Evolutionary conservation across 2,888 invertebrate species (phyloP), one percentile per base, ranked within the genome.

Genomic region (Hyalella azteca): DNA sequence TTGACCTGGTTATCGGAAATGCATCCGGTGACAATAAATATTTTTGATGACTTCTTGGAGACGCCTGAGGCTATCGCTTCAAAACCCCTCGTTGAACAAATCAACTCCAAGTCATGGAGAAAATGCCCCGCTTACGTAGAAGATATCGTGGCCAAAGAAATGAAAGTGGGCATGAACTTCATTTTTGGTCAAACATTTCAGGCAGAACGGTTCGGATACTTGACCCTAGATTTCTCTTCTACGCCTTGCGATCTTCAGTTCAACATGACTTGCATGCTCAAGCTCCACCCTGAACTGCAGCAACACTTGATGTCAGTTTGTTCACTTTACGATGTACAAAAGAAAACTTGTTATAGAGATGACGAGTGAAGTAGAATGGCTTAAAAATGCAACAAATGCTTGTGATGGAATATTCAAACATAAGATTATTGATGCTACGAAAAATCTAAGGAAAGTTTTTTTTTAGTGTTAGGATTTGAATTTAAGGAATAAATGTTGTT

Each of bases 241-340:
- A 66, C 66, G 9, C 49, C 7, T 4, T 11, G 40, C 13, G 49
- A 77, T 9, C 26, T 50, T 15, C 45, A 75, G 26, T 78, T 79
- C 73, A 81, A 79, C 40, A 36, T 81, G 73, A 78, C 80, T n/a
- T 82, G 80, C 36, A 45, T 82, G 15, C 54, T 82, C 11, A 77
- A 73, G 19, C 39, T 79, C 9, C 81, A 81, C 39, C 50, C 39
- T 2, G 41, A 73, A 9, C 39, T 81, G 26, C 59, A 45, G 7
- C 66, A 36, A 15, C 73, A 32, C 32, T 26, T 81, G 19, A 29
- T 78, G 40, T 59, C 78, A n/a, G 54, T 49, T 2, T 78, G 78
- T 26, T 66, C 36, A 0, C 15, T 36, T 5, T 66, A 36, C 19
- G 36, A 66, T 15, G 36, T 32, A 22, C 32, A 19, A 19, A 19